These are phyloP conservation scores for Popillia japonica DNA, from an alignment of 1,140 invertebrate species.

Conservation along the genomic window DNA sequence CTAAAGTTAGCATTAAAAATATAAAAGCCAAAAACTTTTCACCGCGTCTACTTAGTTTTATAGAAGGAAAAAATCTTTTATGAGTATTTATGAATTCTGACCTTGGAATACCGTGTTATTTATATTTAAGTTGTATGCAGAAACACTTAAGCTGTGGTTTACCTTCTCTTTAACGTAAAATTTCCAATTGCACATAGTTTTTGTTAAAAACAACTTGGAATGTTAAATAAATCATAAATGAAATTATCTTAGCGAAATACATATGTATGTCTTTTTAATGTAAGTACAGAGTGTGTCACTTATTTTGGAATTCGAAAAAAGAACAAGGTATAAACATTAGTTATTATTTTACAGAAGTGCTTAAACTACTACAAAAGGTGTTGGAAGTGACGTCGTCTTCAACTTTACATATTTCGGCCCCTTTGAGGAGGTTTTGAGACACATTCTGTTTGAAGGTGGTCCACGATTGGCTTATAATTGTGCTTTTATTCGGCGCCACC, in stretches of 20 bases:
- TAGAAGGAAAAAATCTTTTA: background rate
- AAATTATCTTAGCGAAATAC: background rate
- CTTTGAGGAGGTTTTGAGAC: too few relatives aligned
- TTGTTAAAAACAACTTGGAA: background rate
- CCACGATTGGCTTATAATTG: too few relatives aligned
- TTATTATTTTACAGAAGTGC: too few relatives aligned
- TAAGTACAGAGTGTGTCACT: too few relatives aligned
- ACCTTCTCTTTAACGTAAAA: slow-evolving; percentile 18
- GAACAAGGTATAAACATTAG: too few relatives aligned
- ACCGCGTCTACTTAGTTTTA: background rate
- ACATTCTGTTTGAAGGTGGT: too few relatives aligned
- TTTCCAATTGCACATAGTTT: slow-evolving; percentile 10
- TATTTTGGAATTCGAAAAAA: too few relatives aligned
- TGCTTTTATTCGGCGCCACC: too few relatives aligned
- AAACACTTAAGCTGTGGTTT: background rate
- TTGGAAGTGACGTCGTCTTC: too few relatives aligned
- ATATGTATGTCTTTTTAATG: too few relatives aligned
- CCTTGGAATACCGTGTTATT: slow-evolving; percentile 9
- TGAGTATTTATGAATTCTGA: slow-evolving; percentile 6
- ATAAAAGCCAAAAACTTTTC: background rate
- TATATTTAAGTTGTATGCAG: slow-evolving; percentile 12
- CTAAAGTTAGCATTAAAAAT: background rate
- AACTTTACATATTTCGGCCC: too few relatives aligned
- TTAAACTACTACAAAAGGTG: too few relatives aligned
- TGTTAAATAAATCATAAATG: background rate